Percentiles rank a stretch among this genome's conserved stretches.
These are phyloP conservation scores for Prionailurus viverrinus DNA, from an alignment of 2,113 vertebrate species.

Conservation along the genomic window DNA sequence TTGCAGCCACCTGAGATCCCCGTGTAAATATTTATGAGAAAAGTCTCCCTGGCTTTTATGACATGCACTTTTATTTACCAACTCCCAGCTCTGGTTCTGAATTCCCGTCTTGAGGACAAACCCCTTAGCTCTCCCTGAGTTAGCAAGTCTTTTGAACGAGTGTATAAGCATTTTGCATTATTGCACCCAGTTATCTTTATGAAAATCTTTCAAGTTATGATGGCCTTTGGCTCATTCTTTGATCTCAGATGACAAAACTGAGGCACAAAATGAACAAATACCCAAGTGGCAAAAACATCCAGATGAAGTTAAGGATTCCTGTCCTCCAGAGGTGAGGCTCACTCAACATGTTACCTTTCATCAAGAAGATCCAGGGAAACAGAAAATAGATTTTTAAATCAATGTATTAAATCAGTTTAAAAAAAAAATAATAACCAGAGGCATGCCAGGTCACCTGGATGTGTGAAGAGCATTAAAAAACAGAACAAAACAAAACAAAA, in stretches of 20 bases:
- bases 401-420: not conserved
- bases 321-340: not conserved
- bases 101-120: constrained; percentile 48
- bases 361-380: not conserved
- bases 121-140: not conserved
- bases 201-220: not conserved
- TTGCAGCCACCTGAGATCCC: constrained; percentile 41
- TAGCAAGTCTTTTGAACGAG: constrained; percentile 32
- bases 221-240: not conserved
- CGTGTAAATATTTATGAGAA: constrained; percentile 68
- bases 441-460: not conserved
- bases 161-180: not conserved
- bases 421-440: not conserved
- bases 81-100: constrained; percentile 37
- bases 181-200: not conserved
- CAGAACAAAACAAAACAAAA: not conserved
- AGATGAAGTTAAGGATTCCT: not conserved
- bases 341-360: not conserved
- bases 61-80: constrained; percentile 42
- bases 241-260: not conserved
- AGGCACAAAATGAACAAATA: not conserved
- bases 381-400: not conserved
- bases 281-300: not conserved
- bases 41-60: not conserved
- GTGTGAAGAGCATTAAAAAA: not conserved